Base-by-base conservation (phyloP, 2,888 invertebrate species). In the Theretra japonica region DNA sequence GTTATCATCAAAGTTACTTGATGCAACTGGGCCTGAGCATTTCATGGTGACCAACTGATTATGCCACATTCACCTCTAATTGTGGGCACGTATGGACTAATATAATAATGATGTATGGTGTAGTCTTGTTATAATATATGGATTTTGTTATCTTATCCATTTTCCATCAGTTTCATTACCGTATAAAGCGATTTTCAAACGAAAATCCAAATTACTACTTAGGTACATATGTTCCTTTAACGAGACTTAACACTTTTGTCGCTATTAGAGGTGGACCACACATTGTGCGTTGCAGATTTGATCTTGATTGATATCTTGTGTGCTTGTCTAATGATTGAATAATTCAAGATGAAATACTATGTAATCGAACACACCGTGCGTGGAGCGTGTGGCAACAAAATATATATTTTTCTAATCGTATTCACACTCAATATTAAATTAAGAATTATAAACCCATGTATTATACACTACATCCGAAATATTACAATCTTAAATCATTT, bases 401-500 rank as follows among this genome's bases (percentile, higher is more conserved):
- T 58, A 25, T 28, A 58, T 58, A 17, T 15, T 58, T 58, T 58
- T 25, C 15, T 25, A 53, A 23, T 23, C 25, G 11, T 58, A 21
- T 58, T 23, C 58, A 25, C 58, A 58, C 25, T 17, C 17, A n/a
- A 21, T 4, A 57, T 56, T 56, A 5, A 58, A 25, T 58, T 15
- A 58, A 58, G 25, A 4, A 6, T 28, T 25, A 21, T 17, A 58
- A 4, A 25, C 58, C 58, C 23, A 58, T 58, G 58, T 58, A 58
- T 58, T 58, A 58, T 58, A 58, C 58, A 58, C 58, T 58, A 28
- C 25, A 15, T 25, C 25, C 23, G 58, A 28, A 23, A 23, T 23
- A 58, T 4, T 17, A 58, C 25, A 58, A 58, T 25, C 58, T 25
- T 58, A 58, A 58, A 58, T 23, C 58, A 58, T 58, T 58, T 58